Percentiles rank a stretch among this genome's conserved stretches.
Conservation (phyloP, 2,888 invertebrate species). For the Scaptodrosophila latifasciaeformis region DNA sequence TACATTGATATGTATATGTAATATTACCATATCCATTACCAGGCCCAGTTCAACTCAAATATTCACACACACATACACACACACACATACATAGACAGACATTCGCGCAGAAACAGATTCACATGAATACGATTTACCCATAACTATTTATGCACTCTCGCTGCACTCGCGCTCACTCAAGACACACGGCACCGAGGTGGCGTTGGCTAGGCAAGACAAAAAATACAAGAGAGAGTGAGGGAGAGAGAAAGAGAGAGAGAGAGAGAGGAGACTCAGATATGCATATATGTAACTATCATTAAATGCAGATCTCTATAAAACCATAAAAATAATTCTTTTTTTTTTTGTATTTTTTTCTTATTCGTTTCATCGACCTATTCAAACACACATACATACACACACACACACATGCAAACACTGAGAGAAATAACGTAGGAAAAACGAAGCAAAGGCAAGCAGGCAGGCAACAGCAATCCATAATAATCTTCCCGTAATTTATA, state of each 20-base stretch:
- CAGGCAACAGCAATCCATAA: slow-evolving; percentile 56
- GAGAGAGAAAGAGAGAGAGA: no score
- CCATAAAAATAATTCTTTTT: slow-evolving; percentile 35
- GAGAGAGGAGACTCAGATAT: no score
- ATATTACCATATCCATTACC: slow-evolving; percentile 53
- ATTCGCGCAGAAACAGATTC: slow-evolving; percentile 3
- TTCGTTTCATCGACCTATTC: slow-evolving; percentile 33
- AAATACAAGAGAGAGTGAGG: not conserved
- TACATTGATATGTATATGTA: slow-evolving; percentile 15
- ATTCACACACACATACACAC: slow-evolving; percentile 7
- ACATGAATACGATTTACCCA: not conserved
- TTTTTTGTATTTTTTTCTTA: slow-evolving; percentile 15
- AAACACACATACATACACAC: slow-evolving; percentile 9
- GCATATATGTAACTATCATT: slow-evolving; percentile 42
- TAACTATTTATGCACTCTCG: not conserved
- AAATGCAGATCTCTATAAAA: slow-evolving; percentile 65
- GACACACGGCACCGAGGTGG: no score
- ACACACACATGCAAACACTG: slow-evolving; percentile 1
- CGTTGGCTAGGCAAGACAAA: no score
- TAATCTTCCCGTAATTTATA: slow-evolving; percentile 66
- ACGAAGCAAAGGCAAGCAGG: not conserved
- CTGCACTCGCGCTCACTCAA: not conserved
- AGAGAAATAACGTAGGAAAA: not conserved
- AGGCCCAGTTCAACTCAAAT: slow-evolving; percentile 5
- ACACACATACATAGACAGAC: slow-evolving; percentile 27